phyloP scores from a whole-genome alignment of 2,797 vertebrate genomes.

The Sitta carolinensis region DNA sequence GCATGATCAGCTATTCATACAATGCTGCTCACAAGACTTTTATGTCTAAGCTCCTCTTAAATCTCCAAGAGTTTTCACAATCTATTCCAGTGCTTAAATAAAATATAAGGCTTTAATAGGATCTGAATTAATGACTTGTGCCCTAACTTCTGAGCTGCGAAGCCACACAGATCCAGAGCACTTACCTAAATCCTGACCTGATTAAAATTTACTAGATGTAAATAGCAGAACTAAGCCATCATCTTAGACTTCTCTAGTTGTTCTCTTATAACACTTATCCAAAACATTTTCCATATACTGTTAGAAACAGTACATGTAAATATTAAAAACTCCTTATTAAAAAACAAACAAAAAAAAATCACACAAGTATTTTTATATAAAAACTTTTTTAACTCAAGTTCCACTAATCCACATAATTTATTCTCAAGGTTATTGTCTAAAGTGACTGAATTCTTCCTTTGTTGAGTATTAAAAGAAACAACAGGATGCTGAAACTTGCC shows the following conservation, averaged over 20 bases:
- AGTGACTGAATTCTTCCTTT: not conserved
- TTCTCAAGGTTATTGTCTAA: not conserved
- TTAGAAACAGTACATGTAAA: not conserved
- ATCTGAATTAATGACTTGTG: slow-evolving; percentile 35
- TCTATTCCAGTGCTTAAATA: slow-evolving; percentile 27
- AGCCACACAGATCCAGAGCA: slow-evolving; percentile 5
- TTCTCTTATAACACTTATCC: not conserved
- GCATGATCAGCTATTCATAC: not conserved
- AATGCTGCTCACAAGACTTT: not conserved
- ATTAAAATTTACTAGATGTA: slow-evolving; percentile 26
- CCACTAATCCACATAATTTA: not conserved
- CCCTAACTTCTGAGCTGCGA: slow-evolving; percentile 4
- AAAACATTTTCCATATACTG: not conserved
- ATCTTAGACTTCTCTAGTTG: not conserved
- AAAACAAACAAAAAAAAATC: not conserved
- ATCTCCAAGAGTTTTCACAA: slow-evolving; percentile 12
- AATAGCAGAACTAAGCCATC: not conserved
- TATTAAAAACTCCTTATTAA: not conserved
- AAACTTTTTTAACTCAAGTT: not conserved
- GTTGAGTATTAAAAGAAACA: not conserved
- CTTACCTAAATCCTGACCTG: slow-evolving; percentile 32
- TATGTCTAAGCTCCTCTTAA: slow-evolving; percentile 2
- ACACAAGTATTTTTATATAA: not conserved
- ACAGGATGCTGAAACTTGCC: not conserved
- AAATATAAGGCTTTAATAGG: slow-evolving; percentile 49